Conservation (phyloP, 2,113 vertebrate genomes). For the Cryptoleucopteryx plumbea region DNA sequence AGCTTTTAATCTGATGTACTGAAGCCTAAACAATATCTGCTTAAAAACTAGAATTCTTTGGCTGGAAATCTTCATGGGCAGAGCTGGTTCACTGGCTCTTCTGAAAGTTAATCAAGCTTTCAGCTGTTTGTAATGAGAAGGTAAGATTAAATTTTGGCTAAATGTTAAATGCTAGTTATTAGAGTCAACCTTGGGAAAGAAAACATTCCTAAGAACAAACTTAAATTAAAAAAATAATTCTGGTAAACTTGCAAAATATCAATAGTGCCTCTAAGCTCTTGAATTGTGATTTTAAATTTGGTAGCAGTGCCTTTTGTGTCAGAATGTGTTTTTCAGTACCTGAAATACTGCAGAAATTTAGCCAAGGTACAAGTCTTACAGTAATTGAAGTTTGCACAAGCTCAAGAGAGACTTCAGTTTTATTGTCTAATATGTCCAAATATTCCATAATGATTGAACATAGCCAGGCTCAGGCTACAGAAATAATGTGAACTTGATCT, state of each 20-base stretch:
- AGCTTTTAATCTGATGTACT: not conserved
- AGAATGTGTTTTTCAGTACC: not conserved
- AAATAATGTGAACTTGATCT: not conserved
- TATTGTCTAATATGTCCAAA: not conserved
- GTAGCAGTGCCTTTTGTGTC: not conserved
- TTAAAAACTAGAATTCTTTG: not conserved
- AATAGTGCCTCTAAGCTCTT: not conserved
- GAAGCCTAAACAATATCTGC: not conserved
- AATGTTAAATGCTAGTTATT: not conserved
- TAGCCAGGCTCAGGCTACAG: not conserved
- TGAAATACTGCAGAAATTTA: not conserved
- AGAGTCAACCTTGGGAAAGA: not conserved
- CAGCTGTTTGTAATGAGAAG: not conserved
- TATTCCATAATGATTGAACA: not conserved
- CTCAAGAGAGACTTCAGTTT: not conserved
- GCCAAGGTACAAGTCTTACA: not conserved
- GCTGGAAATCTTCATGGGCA: not conserved
- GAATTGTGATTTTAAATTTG: not conserved
- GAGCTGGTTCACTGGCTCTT: not conserved
- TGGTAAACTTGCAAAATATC: not conserved
- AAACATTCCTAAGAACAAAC: not conserved
- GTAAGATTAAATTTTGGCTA: not conserved
- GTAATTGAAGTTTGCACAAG: not conserved
- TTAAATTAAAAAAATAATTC: not conserved
- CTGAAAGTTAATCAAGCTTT: constrained; percentile 1